A percentile compares a stretch with the other conserved stretches of the same genome.
Conservation (phyloP, 1,140 invertebrate species). For the Ceratina calcarata region DNA sequence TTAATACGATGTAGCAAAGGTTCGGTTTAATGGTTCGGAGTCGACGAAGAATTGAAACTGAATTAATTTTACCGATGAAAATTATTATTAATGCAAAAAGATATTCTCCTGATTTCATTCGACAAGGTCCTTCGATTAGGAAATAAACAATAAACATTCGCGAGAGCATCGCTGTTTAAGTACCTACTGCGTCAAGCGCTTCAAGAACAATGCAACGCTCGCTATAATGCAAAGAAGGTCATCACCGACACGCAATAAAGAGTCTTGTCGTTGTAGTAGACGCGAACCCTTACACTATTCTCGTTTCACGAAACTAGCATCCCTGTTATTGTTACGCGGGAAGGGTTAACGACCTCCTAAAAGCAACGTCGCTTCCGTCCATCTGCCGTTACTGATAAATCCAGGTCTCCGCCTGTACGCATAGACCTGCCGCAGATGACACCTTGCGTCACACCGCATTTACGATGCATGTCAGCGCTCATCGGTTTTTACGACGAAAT, state of each 20-base stretch:
- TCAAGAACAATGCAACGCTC: neutral
- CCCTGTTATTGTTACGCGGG: slow-evolving; percentile 13
- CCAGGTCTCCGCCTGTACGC: slow-evolving; percentile 2
- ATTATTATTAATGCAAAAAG: neutral
- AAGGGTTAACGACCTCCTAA: slow-evolving; percentile 48
- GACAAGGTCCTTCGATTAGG: no score
- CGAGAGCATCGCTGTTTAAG: no score
- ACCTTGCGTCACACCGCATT: slow-evolving; percentile 35
- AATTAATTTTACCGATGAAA: neutral
- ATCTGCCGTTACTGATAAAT: slow-evolving; percentile 39
- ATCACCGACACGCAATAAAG: slow-evolving; percentile 56
- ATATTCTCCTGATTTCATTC: no score
- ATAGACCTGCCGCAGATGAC: slow-evolving; percentile 26
- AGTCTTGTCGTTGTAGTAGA: slow-evolving; percentile 21
- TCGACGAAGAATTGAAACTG: neutral
- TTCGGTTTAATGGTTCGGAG: neutral
- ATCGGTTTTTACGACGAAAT: slow-evolving; percentile 43
- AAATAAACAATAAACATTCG: no score
- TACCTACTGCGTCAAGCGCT: neutral
- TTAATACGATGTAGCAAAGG: neutral
- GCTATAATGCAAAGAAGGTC: slow-evolving; percentile 28
- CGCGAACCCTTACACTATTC: neutral
- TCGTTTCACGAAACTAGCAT: slow-evolving; percentile 27
- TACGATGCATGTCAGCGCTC: slow-evolving; percentile 7
- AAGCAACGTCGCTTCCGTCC: slow-evolving; percentile 18